A percentile compares a stretch with the other conserved stretches of the same genome.
phyloP scores from a whole-genome alignment of 2,113 vertebrate species.

The Isurus oxyrinchus region DNA sequence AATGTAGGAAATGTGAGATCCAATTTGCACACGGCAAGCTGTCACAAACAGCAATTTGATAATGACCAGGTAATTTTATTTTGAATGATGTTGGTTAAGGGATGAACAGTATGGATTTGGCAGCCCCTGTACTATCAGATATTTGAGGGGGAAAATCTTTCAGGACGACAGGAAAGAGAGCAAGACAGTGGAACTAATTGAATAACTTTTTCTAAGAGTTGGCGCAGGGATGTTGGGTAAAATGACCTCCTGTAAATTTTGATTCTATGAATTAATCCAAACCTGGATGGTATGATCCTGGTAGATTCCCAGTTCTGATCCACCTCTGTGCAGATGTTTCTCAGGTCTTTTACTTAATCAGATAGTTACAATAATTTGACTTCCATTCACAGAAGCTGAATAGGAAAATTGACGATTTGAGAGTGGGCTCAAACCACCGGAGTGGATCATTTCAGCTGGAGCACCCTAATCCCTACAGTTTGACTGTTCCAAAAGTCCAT shows the following conservation, averaged over 20 bases:
- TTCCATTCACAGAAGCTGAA: constrained; percentile 24
- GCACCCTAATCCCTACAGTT: background rate
- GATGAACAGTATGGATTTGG: background rate
- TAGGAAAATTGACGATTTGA: background rate
- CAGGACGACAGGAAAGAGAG: background rate
- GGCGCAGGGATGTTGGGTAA: background rate
- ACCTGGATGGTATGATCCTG: background rate
- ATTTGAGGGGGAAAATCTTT: background rate
- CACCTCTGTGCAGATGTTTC: background rate
- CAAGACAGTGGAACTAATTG: background rate
- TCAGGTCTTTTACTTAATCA: background rate
- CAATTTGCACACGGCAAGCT: background rate
- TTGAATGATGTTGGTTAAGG: background rate
- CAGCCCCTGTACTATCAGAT: background rate
- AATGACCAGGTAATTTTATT: background rate
- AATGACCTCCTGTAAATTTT: background rate
- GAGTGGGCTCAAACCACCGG: background rate
- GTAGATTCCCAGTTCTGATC: background rate
- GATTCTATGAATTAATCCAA: background rate
- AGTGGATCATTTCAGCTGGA: background rate
- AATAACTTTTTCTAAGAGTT: background rate
- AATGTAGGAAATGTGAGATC: background rate
- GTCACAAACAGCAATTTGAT: background rate
- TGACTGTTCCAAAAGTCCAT: background rate
- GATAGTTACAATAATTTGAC: background rate